A percentile compares a stretch with the other conserved stretches of the same genome.
Evolutionary conservation across 2,113 vertebrate species (phyloP).

Genomic region (Hyperopisus bebe): DNA sequence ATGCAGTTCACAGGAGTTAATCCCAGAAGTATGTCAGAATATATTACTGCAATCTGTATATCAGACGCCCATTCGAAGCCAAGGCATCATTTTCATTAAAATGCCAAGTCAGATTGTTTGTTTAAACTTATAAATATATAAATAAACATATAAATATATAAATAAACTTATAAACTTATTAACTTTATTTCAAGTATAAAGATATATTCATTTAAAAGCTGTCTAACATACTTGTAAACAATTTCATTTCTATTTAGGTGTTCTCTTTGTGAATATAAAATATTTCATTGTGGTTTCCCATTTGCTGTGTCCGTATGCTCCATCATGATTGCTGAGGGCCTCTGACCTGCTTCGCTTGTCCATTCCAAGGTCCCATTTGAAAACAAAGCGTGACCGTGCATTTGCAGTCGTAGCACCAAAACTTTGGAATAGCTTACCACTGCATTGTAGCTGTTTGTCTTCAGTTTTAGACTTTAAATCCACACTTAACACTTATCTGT

Average conservation of each 20-base stretch:
- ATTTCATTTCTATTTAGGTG: background rate
- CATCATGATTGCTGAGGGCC: background rate
- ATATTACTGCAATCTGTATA: background rate
- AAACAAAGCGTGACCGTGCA: background rate
- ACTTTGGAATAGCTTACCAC: background rate
- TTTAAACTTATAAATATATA: no score
- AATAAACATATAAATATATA: no score
- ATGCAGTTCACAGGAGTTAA: background rate
- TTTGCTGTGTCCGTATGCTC: background rate
- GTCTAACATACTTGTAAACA: background rate
- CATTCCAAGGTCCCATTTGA: background rate
- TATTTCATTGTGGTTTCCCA: background rate
- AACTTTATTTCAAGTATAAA: background rate
- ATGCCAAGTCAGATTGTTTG: background rate
- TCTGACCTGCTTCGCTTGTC: background rate
- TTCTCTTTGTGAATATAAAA: background rate
- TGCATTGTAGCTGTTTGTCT: background rate
- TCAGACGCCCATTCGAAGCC: background rate
- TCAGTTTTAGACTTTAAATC: background rate
- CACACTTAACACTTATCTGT: background rate
- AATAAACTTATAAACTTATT: no score
- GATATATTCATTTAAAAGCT: background rate
- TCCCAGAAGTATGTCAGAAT: background rate
- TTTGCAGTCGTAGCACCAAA: background rate
- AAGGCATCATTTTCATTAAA: background rate